Evolutionary conservation across 2,797 vertebrate species (phyloP).

Genomic region (Onychomys leucogaster): DNA sequence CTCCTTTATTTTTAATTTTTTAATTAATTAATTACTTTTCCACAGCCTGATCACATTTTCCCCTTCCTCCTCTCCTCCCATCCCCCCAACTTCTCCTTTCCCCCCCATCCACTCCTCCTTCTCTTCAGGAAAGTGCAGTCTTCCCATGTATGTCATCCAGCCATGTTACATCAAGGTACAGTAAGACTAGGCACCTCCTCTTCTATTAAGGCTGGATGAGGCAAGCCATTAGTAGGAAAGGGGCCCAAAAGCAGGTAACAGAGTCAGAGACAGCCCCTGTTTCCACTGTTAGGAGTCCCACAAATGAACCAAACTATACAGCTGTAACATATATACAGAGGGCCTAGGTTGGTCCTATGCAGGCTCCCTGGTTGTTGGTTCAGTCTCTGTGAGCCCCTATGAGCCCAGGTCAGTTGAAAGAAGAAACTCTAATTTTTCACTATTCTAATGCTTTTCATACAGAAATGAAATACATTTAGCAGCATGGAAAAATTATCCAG

Average conservation of each 20-base stretch:
- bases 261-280: neutral
- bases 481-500: constrained; percentile 32
- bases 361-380: neutral
- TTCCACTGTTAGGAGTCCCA: neutral
- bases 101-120: neutral
- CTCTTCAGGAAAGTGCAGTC: neutral
- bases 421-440: neutral
- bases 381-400: neutral
- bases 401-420: neutral
- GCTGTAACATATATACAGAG: neutral
- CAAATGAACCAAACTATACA: neutral
- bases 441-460: neutral
- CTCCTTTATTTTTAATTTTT: neutral
- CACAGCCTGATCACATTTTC: neutral
- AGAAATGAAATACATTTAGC: neutral
- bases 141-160: neutral
- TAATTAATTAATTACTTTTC: neutral
- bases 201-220: neutral
- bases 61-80: neutral
- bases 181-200: neutral
- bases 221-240: neutral
- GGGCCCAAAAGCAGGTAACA: neutral
- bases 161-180: neutral
- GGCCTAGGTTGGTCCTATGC: neutral
- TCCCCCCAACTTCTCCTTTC: neutral